Evolutionary conservation across 2,888 invertebrate species (phyloP).

Genomic region (Drosophila neonasuta): DNA sequence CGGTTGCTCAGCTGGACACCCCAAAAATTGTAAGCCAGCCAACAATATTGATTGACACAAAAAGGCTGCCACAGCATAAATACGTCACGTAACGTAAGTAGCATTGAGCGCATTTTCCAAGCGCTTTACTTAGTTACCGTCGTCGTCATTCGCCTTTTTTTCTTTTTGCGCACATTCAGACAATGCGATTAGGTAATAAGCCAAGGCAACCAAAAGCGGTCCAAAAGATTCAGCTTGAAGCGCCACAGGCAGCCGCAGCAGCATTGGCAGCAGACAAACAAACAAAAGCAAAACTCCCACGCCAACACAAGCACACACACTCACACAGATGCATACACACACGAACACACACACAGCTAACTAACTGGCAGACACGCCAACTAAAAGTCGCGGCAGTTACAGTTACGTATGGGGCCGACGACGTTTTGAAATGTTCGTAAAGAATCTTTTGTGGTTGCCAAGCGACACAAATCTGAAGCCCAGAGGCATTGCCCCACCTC

Average conservation of each 20-base stretch:
- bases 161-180: conserved; percentile 43
- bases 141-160: not conserved
- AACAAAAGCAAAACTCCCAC: conserved; percentile 69
- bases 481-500: conserved; percentile 7
- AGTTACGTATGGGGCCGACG: conserved; percentile 50
- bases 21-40: not conserved
- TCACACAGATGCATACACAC: conserved; percentile 18
- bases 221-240: conserved; percentile 48
- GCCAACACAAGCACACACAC: conserved; percentile 41
- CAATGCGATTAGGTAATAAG: conserved; percentile 62
- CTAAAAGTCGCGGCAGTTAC: conserved; percentile 43
- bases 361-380: conserved; percentile 37
- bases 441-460: conserved; percentile 74
- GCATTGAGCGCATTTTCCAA: conserved; percentile 44
- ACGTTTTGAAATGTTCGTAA: conserved; percentile 65
- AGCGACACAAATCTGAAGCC: conserved; percentile 50
- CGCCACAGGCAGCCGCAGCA: conserved; percentile 53
- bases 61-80: conserved; percentile 19
- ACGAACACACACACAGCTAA: not conserved
- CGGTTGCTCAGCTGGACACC: conserved; percentile 23
- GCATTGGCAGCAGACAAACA: conserved; percentile 31
- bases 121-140: conserved; percentile 28
- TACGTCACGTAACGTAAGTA: conserved; percentile 3
- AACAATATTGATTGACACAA: conserved; percentile 44
- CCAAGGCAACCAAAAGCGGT: conserved; percentile 53